Evolutionary conservation across 2,113 vertebrate species (phyloP), one percentile per base, ranked within the genome.

Genomic region (Petroica traversi): DNA sequence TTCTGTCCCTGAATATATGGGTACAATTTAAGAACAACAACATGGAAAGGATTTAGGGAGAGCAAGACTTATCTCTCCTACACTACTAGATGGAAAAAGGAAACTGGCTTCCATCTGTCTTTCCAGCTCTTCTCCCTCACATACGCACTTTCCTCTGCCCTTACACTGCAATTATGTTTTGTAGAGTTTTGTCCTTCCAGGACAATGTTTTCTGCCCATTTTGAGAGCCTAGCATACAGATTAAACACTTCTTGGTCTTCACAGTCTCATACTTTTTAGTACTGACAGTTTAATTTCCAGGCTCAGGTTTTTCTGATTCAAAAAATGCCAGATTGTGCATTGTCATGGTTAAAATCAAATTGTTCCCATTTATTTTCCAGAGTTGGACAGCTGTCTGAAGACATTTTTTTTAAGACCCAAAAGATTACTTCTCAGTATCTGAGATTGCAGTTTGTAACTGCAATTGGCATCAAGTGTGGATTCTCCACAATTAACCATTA

Each of bases 271-370:
- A 97, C 97, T 97, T 98, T 97, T 96, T 96, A 96, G 93, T 91
- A 85, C 69, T 96, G 97, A 98, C 97, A 98, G 97, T 97, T 98
- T 98, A 98, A 98, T 98, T 98, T 98, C 95, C 92, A 97, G 94
- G 66, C 79, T 96, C 96, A 96, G 97, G 97, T 87, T 97, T 96
- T 96, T 91, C 85, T 92, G 96, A 97, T 97, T 97, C 98, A 98
- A 95, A 98, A 98, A 98, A 97, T 95, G 92, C 86, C 75, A 96
- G 85, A 95, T 97, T 98, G 91, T 96, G 92, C 94, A 97, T 97
- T 96, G 96, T 96, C 96, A 97, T 89, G 95, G 92, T 95, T 97
- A 96, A 98, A 98, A 98, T 97, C 94, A 97, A 98, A 98, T 95
- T 80, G 86, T 95, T 95, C 88, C 96, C 84, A 93, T 97, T 97